Evolutionary conservation across 2,113 vertebrate species (phyloP).

Genomic region (Rhinoderma darwinii): DNA sequence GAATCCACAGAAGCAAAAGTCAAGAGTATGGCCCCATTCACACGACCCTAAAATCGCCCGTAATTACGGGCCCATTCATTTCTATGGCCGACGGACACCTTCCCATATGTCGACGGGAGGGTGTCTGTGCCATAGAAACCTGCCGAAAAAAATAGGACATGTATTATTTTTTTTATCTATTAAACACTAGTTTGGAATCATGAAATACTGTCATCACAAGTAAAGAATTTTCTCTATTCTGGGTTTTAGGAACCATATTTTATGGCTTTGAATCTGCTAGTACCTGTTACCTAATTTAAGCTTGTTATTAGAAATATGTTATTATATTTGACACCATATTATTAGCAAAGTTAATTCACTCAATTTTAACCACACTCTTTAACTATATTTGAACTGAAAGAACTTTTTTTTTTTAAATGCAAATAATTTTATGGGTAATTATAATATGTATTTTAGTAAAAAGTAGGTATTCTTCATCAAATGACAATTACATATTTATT

Average conservation of each 20-base stretch:
- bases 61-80: no score
- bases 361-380: slow-evolving; percentile 16
- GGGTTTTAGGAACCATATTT: slow-evolving; percentile 19
- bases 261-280: slow-evolving; percentile 35
- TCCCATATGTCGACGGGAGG: no score
- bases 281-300: slow-evolving; percentile 68
- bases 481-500: no score
- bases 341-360: slow-evolving; percentile 69
- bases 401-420: slow-evolving; percentile 8
- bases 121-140: no score
- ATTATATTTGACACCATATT: slow-evolving; percentile 75
- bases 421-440: neutral
- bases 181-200: slow-evolving; percentile 39
- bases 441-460: neutral
- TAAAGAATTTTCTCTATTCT: slow-evolving; percentile 29
- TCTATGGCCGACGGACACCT: no score
- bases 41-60: no score
- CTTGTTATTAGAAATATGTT: slow-evolving; percentile 68
- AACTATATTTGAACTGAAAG: slow-evolving; percentile 34
- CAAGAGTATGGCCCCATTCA: no score
- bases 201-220: slow-evolving; percentile 32
- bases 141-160: no score
- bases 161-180: no score
- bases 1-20: no score
- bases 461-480: neutral